phyloP scores from a whole-genome alignment of 2,113 vertebrate species.

The Syrmaticus mikado region DNA sequence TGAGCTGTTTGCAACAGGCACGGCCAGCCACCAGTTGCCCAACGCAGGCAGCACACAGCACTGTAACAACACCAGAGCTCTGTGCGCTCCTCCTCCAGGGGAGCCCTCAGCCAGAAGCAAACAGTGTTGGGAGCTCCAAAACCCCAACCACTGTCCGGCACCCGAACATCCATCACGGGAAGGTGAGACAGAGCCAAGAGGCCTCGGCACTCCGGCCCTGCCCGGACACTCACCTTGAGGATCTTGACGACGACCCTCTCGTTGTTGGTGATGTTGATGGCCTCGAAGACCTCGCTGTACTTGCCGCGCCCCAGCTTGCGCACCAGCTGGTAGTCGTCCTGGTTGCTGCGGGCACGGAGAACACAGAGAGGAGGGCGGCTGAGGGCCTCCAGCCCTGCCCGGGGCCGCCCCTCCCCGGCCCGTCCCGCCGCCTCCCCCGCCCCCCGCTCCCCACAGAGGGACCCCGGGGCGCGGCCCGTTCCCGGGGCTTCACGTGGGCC shows the following conservation, averaged over 20 bases:
- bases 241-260: slow-evolving; percentile 99
- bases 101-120: not conserved
- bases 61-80: not conserved
- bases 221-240: slow-evolving; percentile 89
- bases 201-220: too few relatives aligned
- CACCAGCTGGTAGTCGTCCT: slow-evolving; percentile 98
- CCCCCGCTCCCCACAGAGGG: not conserved
- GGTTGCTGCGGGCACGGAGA: slow-evolving; percentile 85
- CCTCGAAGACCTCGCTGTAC: slow-evolving; percentile 99
- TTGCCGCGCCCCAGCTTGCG: slow-evolving; percentile 96
- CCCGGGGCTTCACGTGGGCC: not conserved
- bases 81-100: not conserved
- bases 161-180: accelerated
- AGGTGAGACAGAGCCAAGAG: not conserved
- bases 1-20: not conserved
- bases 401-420: not conserved
- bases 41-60: not conserved
- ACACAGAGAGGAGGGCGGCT: slow-evolving; percentile 6
- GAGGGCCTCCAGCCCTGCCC: not conserved
- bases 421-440: not conserved
- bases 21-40: not conserved
- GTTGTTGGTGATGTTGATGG: slow-evolving; percentile 98
- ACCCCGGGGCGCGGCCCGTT: not conserved
- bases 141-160: not conserved
- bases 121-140: not conserved